Evolutionary conservation across 2,888 invertebrate genomes (phyloP), one percentile per base, ranked within the genome.

Genomic region (Mesodorylaimus sp.): DNA sequence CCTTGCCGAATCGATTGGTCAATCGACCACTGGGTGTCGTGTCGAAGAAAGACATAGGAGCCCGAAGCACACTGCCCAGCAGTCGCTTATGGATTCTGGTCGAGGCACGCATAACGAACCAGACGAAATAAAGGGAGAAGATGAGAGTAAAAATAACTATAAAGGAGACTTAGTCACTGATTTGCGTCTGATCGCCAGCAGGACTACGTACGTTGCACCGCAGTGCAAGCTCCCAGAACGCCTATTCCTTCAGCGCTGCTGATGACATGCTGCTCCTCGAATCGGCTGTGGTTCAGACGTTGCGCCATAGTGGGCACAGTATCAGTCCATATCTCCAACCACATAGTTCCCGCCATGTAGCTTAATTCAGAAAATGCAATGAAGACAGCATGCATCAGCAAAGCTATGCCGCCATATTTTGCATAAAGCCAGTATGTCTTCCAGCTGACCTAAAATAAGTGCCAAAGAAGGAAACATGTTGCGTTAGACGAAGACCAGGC

Each of bases 11-110:
- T 27, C 51, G 48, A 25, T 48, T 38, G 10, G 39, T 37, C 3
- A 47, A 56, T 71, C 73, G 66, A 79, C 81, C 81, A n/a, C 82
- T 79, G 0, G 85, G 81, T 68, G 87, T 88, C 2, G 77, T 77
- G 64, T 86, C 84, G 70, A 88, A 89, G 71, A 89, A 89, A 25
- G 77, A 73, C 77, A 86, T 82, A 0, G 81, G 78, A 0, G 84
- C 80, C 21, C 80, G 74, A 2, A 83, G 79, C 23, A 89, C 77
- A 27, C 79, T 74, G n/a, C 73, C 68, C 66, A 87, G 86, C 86
- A 89, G 87, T 19, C 68, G 72, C 67, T 83, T 79, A 69, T 89
- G 89, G 0, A 89, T 72, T 2, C 71, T 75, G 2, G 75, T 77
- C 0, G 87, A 85, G 0, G 86, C 80, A 37, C 73, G 75, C 77